Base-by-base conservation (phyloP, 2,888 invertebrate species). In the Drosophila siamana region DNA sequence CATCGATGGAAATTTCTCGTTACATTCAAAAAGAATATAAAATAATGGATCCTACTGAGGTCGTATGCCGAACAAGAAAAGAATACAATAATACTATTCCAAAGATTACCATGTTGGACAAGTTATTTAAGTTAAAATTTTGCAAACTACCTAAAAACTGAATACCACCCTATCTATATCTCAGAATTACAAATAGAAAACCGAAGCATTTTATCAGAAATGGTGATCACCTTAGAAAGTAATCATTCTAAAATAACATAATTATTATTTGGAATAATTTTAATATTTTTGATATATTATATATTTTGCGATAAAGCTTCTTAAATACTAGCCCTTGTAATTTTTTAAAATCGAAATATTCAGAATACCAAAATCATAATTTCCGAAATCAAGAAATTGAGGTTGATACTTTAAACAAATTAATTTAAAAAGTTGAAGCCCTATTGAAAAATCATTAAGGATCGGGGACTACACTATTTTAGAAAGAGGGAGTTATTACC, bases 11-110 rank as follows among this genome's bases (percentile, higher is more conserved):
- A 54, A 28, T 52, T 40, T 26, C 46, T 2, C 46, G 54, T 2
- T 61, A 54, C 22, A 54, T 54, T 33, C 52, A 54, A 47, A 41
- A 55, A 9, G 47, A 62, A 22, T 40, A n/a, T 6, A 54, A 54
- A 16, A 26, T 62, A 46, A 8, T 30, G 28, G 15, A 43, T 4
- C 15, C 8, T 48, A 36, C 33, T 3, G 62, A 55, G n/a, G 16
- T 56, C 7, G 16, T 56, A 8, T 43, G 43, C 2, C 30, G 47
- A 26, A 44, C 36, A 7, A 51, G 22, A 3, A 24, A 24, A 24
- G 24, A 24, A 24, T 24, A 24, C 5, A 24, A 24, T 5, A 24
- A 24, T 24, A 24, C 24, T 5, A 24, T 24, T 24, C 24, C 5
- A 24, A 24, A 24, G 24, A 24, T 24, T 24, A 24, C 5, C 24